phyloP scores from a whole-genome alignment of 2,888 invertebrate species.

The Ferrisia virgata region DNA sequence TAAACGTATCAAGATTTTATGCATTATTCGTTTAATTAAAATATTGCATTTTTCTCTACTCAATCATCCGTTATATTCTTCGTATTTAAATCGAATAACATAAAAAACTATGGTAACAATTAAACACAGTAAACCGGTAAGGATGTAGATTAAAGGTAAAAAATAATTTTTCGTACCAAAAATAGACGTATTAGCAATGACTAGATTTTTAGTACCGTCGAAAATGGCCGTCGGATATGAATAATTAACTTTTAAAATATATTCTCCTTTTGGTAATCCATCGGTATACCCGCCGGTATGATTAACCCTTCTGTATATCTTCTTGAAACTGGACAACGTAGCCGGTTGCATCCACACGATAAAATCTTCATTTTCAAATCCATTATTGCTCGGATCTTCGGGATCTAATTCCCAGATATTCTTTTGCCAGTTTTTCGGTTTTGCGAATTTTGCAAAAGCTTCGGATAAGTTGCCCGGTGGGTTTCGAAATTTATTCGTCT shows the following conservation, averaged over 20 bases:
- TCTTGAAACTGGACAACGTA: slow-evolving; percentile 92
- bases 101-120: slow-evolving; percentile 86
- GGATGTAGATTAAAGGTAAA: slow-evolving; percentile 95
- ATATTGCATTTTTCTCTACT: no score
- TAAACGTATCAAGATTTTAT: no score
- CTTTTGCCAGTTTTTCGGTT: slow-evolving; percentile 83
- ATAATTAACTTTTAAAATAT: slow-evolving; percentile 68
- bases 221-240: slow-evolving; percentile 89
- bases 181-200: slow-evolving; percentile 93
- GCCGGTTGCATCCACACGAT: slow-evolving; percentile 99
- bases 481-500: slow-evolving; percentile 88
- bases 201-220: slow-evolving; percentile 89
- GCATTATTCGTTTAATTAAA: no score
- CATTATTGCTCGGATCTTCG: slow-evolving; percentile 71
- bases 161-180: slow-evolving; percentile 98
- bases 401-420: slow-evolving; percentile 74
- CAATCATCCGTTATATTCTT: slow-evolving; percentile 58
- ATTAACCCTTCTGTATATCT: slow-evolving; percentile 84
- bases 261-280: slow-evolving; percentile 74
- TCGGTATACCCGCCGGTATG: slow-evolving; percentile 63
- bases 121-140: slow-evolving; percentile 91
- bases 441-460: slow-evolving; percentile 67
- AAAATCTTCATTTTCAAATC: slow-evolving; percentile 94
- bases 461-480: slow-evolving; percentile 58
- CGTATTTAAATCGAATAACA: slow-evolving; percentile 93